phyloP scores from a whole-genome alignment of 2,888 invertebrate genomes.

The Cantharis flavilabris region DNA sequence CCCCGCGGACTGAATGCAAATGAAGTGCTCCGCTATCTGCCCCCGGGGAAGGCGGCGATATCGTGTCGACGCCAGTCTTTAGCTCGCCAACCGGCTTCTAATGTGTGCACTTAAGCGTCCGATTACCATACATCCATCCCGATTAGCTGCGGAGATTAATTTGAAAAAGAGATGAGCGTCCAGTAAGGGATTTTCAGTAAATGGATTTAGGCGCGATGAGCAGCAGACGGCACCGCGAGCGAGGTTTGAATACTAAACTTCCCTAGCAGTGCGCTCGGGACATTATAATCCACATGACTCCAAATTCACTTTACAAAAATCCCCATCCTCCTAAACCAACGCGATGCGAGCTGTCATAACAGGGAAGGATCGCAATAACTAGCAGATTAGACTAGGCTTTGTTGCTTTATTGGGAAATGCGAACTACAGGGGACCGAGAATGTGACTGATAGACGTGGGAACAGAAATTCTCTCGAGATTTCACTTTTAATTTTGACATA shows the following conservation, averaged over 20 bases:
- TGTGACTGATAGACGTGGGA: slow-evolving; percentile 44
- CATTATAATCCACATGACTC: slow-evolving; percentile 39
- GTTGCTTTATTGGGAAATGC: slow-evolving; percentile 46
- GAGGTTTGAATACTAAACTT: slow-evolving; percentile 48
- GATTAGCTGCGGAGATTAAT: slow-evolving; percentile 31
- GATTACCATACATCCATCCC: slow-evolving; percentile 29
- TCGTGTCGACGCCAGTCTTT: slow-evolving; percentile 31
- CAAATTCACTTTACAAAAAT: slow-evolving; percentile 40
- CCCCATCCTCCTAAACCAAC: slow-evolving; percentile 38
- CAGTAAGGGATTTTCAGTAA: slow-evolving; percentile 30
- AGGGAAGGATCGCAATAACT: slow-evolving; percentile 42
- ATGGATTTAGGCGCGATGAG: slow-evolving; percentile 45
- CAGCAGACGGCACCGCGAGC: slow-evolving; percentile 49
- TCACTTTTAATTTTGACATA: slow-evolving; percentile 21
- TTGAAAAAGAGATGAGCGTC: slow-evolving; percentile 32
- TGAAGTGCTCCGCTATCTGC: slow-evolving; percentile 46
- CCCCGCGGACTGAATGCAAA: slow-evolving; percentile 57
- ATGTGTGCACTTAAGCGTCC: slow-evolving; percentile 25
- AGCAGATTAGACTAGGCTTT: slow-evolving; percentile 45
- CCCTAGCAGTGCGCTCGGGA: slow-evolving; percentile 39
- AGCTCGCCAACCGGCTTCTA: slow-evolving; percentile 28
- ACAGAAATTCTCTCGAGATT: slow-evolving; percentile 30
- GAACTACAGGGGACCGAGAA: slow-evolving; percentile 39
- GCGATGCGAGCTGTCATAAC: slow-evolving; percentile 33
- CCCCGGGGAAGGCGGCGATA: slow-evolving; percentile 30